phyloP scores from a whole-genome alignment of 2,888 invertebrate species.

The Thereva unica region DNA sequence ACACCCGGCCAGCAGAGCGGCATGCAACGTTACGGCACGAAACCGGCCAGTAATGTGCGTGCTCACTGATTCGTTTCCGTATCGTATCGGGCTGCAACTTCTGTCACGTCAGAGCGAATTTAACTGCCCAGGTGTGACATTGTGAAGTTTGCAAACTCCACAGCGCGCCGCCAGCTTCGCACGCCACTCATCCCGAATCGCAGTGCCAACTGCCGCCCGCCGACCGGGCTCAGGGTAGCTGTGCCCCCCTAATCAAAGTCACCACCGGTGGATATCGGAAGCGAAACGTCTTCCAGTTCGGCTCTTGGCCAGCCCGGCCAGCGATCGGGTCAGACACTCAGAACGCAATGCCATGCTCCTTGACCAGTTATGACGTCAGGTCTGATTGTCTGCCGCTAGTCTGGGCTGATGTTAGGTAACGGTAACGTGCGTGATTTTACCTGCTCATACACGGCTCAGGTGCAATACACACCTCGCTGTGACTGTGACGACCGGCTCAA shows the following conservation, averaged over 20 bases:
- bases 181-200: constrained; percentile 33
- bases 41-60: constrained; percentile 38
- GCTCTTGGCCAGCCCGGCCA: background rate
- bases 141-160: constrained; percentile 33
- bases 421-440: constrained; percentile 37
- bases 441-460: constrained; percentile 10
- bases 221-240: background rate
- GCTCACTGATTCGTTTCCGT: constrained; percentile 40
- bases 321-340: constrained; percentile 11
- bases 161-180: constrained; percentile 25
- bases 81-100: constrained; percentile 39
- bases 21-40: constrained; percentile 40
- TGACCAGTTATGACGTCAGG: constrained; percentile 23
- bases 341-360: constrained; percentile 19
- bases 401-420: constrained; percentile 19
- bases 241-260: background rate
- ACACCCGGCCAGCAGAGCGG: constrained; percentile 16
- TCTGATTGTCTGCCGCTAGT: constrained; percentile 10
- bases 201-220: background rate
- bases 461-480: constrained; percentile 24
- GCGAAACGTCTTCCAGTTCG: too few species aligned
- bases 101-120: constrained; percentile 39
- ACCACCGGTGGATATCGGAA: background rate
- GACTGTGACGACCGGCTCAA: constrained; percentile 4
- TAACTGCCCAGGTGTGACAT: constrained; percentile 40